phyloP scores from a whole-genome alignment of 30 jellyfish, hydroid and myxozoan species.

The Chironex yamaguchii region DNA sequence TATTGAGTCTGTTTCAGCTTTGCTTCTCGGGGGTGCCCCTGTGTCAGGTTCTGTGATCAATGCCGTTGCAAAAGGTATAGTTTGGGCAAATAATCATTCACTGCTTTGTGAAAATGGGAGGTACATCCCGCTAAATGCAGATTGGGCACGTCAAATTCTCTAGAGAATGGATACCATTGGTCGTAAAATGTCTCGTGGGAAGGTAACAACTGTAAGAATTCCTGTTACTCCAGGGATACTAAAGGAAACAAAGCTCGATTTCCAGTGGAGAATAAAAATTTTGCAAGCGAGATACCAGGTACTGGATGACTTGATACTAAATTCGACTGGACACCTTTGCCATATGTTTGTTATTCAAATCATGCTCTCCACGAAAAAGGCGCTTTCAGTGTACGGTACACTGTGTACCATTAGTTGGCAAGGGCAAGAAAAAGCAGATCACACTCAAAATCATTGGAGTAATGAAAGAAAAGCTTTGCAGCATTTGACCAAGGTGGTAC shows the following conservation, averaged over 20 bases:
- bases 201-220: constrained; percentile 64
- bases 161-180: constrained; percentile 60
- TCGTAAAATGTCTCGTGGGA: constrained; percentile 33
- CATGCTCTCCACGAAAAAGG: constrained; percentile 38
- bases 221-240: constrained; percentile 69
- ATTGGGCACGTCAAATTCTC: constrained; percentile 58
- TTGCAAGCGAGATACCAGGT: constrained; percentile 58
- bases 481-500: constrained; percentile 6
- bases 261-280: constrained; percentile 46
- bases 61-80: constrained; percentile 52
- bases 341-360: constrained; percentile 30
- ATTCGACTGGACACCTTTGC: constrained; percentile 55
- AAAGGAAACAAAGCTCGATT: constrained; percentile 63
- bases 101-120: constrained; percentile 27
- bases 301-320: constrained; percentile 54
- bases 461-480: constrained; percentile 43
- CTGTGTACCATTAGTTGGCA: constrained; percentile 30
- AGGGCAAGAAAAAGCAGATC: constrained; percentile 64
- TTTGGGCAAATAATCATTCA: constrained; percentile 50
- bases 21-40: constrained; percentile 63
- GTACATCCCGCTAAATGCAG: constrained; percentile 20
- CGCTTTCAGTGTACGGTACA: constrained; percentile 54
- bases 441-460: constrained; percentile 59
- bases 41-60: constrained; percentile 47
- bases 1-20: constrained; percentile 30